Base-by-base conservation (phyloP, 92 coral and sea anemone genomes). In the Heliopora coerulea region DNA sequence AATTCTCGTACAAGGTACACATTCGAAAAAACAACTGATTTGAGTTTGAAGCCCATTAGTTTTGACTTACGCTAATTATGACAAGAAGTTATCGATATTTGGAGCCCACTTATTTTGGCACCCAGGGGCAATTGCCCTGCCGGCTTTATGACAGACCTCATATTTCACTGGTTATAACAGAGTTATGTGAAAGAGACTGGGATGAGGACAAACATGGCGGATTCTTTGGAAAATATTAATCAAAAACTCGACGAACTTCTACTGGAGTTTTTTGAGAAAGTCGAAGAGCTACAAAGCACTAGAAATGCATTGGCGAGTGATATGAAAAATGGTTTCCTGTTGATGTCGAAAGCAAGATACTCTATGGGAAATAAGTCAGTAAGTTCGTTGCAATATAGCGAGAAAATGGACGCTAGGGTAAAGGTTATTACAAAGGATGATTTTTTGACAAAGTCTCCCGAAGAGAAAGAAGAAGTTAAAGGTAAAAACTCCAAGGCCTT, bases 321-420 rank as follows among this genome's bases (percentile, higher is more conserved):
- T 41, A 85, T 93, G 84, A 87, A 89, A 83, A 90, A 88, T 83
- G 98, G 98, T 57, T 85, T 87, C 75, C 73, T 93, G 8, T 83
- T 76, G 39, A 75, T 93, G 77, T 93, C 98, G 7, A 93, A 90
- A 64, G 96, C 98, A 15, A 86, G 98, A 9, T 93, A 93, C 79
- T 87, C 98, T 21, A 93, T 93, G 98, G 98, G 98, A 49, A 93
- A 90, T 50, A 93, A 93, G 49, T 59, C 93, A 1, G 98, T 93
- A 49, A 89, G 93, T 8, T 78, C 91, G 33, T 56, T 90, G 35
- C 98, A 93, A 48, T 93, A 85, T 64, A 82, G 91, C 32, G 75
- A 82, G 34, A 88, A 82, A 69, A 93, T 90, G 98, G 79, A 76
- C 19, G 78, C 78, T 20, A 89, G 96, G 5, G 37, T 41, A 13